Percentiles rank a stretch among this genome's conserved stretches.
phyloP scores from a whole-genome alignment of 2,797 vertebrate genomes.

The Triplophysa bombifrons region DNA sequence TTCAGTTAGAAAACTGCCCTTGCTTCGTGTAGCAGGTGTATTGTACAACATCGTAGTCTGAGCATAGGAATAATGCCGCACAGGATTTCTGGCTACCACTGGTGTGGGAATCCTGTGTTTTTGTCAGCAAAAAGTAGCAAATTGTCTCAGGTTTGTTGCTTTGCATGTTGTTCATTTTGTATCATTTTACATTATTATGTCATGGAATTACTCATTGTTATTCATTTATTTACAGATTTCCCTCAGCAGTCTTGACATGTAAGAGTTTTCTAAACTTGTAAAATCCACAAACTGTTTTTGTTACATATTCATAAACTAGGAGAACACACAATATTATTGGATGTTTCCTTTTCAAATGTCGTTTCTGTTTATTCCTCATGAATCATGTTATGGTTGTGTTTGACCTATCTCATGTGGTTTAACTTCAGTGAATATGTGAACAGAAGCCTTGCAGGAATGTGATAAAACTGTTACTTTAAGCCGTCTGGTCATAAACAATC shows the following conservation, averaged over 20 bases:
- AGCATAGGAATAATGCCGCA: neutral
- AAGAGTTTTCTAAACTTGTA: neutral
- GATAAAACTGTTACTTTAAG: neutral
- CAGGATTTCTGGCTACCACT: neutral
- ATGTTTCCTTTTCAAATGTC: neutral
- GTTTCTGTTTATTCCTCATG: neutral
- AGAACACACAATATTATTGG: neutral
- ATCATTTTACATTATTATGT: neutral
- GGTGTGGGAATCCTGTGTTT: neutral
- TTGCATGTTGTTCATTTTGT: neutral
- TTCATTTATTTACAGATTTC: slow-evolving; percentile 1
- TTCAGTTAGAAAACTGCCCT: slow-evolving; percentile 5
- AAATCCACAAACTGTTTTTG: neutral
- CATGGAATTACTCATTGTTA: neutral
- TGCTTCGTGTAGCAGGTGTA: slow-evolving; percentile 3
- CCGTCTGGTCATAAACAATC: neutral
- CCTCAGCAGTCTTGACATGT: neutral
- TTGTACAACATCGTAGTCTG: slow-evolving; percentile 1
- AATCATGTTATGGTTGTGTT: neutral
- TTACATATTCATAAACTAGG: neutral
- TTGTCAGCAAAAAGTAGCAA: neutral
- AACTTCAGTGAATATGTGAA: neutral
- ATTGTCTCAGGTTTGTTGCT: slow-evolving; percentile 10
- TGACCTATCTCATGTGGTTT: neutral
- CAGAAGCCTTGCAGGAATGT: neutral